Evolutionary conservation across 1,140 invertebrate genomes (phyloP), one percentile per base, ranked within the genome.

Genomic region (Achatina immaculata): DNA sequence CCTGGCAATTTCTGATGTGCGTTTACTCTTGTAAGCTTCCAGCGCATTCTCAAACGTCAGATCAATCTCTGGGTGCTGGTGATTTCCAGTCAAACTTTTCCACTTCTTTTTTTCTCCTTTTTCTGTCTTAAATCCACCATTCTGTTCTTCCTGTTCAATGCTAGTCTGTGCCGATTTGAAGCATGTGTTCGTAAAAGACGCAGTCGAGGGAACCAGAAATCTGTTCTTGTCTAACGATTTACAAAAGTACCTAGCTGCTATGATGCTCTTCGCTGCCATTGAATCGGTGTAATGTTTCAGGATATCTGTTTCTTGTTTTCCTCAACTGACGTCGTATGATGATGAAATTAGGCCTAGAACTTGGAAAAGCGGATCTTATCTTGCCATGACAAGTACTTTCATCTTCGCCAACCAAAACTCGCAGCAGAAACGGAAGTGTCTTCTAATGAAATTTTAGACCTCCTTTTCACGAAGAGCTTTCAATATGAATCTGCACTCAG

Each of bases 1-100:
- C 81, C 98, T 93, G 14, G 99, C 85, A 66, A 99, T 93, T 92
- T 99, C 98, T 1, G 93, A 95, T 79, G 96, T 99, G 77, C 96
- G 97, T 93, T 99, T 99, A 92, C 97, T 98, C 78, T 89, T 89
- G 81, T 91, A 93, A 0, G 92, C 92, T 81, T 93, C 92, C 83
- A 92, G 85, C 3, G 92, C 91, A 88, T 94, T 93, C 48, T 90
- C 88, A 86, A 94, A 99, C 83, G 94, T 94, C 77, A 98, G 93
- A 92, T 99, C 98, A 31, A 88, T 28, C 21, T 78, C 77, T 43
- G 81, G 83, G 69, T 86, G 83, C 11, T 77, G 38, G 31, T 76
- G 79, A 40, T 42, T 40, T 9, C 74, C 58, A 21, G 42, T 80
- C 48, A n/a, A 36, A 72, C 68, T 77, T 72, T 45, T 40, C 76